Evolutionary conservation across 2,888 invertebrate species (phyloP).

Genomic region (Capitulum mitella): DNA sequence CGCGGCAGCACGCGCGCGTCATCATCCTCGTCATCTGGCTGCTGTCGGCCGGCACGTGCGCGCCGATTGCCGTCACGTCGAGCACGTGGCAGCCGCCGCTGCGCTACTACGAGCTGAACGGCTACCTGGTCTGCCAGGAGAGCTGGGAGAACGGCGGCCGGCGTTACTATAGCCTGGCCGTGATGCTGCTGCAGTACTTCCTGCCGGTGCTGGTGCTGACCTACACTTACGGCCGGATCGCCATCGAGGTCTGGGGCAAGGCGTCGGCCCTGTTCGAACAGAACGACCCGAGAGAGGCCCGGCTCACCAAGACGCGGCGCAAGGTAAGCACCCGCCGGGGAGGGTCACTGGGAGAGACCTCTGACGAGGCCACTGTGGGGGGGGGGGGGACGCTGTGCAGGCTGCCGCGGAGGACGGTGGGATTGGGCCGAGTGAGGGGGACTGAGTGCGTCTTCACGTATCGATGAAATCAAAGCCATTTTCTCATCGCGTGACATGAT

Average conservation of each 20-base stretch:
- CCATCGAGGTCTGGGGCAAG: conserved; percentile 79
- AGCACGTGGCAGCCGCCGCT: conserved; percentile 37
- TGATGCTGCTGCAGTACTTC: conserved; percentile 74
- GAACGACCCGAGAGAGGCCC: conserved; percentile 49
- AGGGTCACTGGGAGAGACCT: too few relatives aligned
- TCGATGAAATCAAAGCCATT: too few relatives aligned
- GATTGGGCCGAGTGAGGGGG: too few relatives aligned
- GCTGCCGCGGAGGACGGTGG: too few relatives aligned
- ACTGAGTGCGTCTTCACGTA: too few relatives aligned
- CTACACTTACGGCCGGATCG: conserved; percentile 79
- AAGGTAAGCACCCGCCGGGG: too few relatives aligned
- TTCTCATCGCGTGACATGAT: too few relatives aligned
- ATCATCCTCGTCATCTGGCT: conserved; percentile 66
- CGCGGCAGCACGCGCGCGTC: conserved; percentile 60
- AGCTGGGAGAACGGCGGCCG: conserved; percentile 47
- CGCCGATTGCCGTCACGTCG: conserved; percentile 73
- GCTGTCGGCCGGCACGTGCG: conserved; percentile 66
- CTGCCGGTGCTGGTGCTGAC: conserved; percentile 71
- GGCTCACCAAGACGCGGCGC: conserved; percentile 67
- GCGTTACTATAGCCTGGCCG: conserved; percentile 64
- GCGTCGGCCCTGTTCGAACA: conserved; percentile 73
- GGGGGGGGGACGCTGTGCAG: too few relatives aligned
- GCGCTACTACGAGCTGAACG: conserved; percentile 30
- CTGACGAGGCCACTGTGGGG: too few relatives aligned
- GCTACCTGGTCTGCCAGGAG: conserved; percentile 34